Conservation (phyloP, 2,113 vertebrate genomes). For the Chloroceryle aenea region DNA sequence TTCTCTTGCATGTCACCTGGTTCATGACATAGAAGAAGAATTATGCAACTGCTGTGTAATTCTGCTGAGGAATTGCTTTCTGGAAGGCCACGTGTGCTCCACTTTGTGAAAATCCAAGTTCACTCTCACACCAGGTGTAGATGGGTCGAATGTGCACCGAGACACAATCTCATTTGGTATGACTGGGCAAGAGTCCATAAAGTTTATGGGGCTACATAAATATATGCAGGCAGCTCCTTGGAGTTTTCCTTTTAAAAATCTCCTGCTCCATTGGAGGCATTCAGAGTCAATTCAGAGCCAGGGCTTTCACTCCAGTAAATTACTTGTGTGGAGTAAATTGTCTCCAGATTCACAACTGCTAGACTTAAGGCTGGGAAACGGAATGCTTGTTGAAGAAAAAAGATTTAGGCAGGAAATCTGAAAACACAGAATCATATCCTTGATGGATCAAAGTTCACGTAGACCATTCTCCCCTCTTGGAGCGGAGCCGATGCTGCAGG, state of each 20-base stretch:
- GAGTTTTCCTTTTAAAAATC: background rate
- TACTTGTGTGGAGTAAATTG: background rate
- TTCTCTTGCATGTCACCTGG: background rate
- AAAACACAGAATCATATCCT: background rate
- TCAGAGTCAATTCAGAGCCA: background rate
- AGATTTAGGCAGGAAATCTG: background rate
- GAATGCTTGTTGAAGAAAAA: background rate
- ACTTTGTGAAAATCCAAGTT: background rate
- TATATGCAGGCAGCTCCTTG: background rate
- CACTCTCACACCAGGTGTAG: background rate
- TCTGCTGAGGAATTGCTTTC: background rate
- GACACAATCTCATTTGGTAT: background rate
- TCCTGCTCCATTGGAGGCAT: background rate
- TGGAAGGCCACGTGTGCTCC: background rate
- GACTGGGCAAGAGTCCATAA: background rate
- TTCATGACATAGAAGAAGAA: background rate
- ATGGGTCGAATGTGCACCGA: background rate
- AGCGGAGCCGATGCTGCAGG: background rate
- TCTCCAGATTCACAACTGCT: background rate
- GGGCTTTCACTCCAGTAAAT: background rate
- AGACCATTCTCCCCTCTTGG: background rate
- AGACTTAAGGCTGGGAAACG: background rate
- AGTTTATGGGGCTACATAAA: background rate
- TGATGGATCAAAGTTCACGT: background rate
- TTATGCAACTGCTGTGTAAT: background rate